Percentiles rank a stretch among this genome's conserved stretches.
Conservation (phyloP, 2,888 invertebrate genomes). For the Philonicus albiceps region DNA sequence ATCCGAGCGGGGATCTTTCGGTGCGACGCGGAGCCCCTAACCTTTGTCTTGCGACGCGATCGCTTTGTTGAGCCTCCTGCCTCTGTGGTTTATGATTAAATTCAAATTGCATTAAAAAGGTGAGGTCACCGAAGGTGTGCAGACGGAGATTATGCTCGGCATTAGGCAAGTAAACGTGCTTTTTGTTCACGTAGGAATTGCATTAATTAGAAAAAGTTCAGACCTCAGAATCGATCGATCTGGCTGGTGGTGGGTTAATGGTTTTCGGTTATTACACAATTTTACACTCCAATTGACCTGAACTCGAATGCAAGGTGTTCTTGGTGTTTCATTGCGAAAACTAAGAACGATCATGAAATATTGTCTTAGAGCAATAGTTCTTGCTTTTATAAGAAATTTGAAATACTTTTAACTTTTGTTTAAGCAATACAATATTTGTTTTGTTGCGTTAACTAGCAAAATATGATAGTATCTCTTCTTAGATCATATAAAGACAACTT, state of each 20-base stretch:
- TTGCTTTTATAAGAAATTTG: not conserved
- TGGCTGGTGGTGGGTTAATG: not conserved
- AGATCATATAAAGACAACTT: no score
- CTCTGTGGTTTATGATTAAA: slow-evolving; percentile 22
- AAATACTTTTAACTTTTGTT: not conserved
- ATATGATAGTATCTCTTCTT: no score
- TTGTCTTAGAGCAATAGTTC: not conserved
- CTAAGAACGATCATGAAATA: not conserved
- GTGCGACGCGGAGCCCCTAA: not conserved
- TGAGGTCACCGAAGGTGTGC: slow-evolving; percentile 34
- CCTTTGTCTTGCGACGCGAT: slow-evolving; percentile 7
- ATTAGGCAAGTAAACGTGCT: slow-evolving; percentile 29
- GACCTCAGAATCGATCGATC: not conserved
- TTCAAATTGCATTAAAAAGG: slow-evolving; percentile 34
- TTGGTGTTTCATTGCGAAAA: not conserved
- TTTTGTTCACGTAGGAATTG: slow-evolving; percentile 9
- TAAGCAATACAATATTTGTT: not conserved
- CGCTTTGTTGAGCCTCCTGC: not conserved
- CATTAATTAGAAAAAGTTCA: slow-evolving; percentile 33
- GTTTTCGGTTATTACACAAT: not conserved
- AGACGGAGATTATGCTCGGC: not conserved
- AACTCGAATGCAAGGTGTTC: not conserved
- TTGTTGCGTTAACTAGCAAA: no score
- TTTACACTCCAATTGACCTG: not conserved
- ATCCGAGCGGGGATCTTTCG: not conserved